Percentiles rank a stretch among this genome's conserved stretches.
Conservation (phyloP, 2,888 invertebrate genomes). For the Drosophila greeni region DNA sequence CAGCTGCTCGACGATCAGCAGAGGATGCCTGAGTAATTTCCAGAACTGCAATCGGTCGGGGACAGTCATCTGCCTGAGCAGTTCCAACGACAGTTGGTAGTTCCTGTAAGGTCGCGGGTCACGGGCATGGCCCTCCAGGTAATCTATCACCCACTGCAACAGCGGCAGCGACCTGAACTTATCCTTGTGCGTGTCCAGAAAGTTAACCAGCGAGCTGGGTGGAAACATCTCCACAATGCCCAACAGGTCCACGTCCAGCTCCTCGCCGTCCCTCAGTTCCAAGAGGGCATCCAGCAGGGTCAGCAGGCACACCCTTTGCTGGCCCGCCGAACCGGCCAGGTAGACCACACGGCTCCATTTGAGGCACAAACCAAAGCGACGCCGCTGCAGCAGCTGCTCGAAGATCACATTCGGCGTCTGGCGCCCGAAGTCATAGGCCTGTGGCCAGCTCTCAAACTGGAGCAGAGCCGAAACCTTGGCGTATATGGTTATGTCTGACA, state of each 20-base stretch:
- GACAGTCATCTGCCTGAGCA: slow-evolving; percentile 82
- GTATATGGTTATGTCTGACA: slow-evolving; percentile 83
- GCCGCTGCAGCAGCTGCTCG: slow-evolving; percentile 70
- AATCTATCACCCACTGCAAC: slow-evolving; percentile 83
- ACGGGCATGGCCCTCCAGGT: slow-evolving; percentile 79
- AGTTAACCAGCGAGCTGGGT: slow-evolving; percentile 81
- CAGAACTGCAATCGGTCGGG: slow-evolving; percentile 82
- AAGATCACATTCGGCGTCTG: slow-evolving; percentile 75
- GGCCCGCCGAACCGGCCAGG: slow-evolving; percentile 64
- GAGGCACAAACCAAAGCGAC: slow-evolving; percentile 81
- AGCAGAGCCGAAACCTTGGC: slow-evolving; percentile 82
- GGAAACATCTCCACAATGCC: slow-evolving; percentile 83
- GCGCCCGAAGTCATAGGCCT: slow-evolving; percentile 80
- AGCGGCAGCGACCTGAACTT: slow-evolving; percentile 83
- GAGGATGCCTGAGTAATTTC: slow-evolving; percentile 84
- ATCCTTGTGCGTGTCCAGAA: slow-evolving; percentile 83
- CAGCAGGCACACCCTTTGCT: slow-evolving; percentile 75
- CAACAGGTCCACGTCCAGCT: slow-evolving; percentile 77
- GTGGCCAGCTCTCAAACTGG: slow-evolving; percentile 82
- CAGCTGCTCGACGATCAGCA: slow-evolving; percentile 89
- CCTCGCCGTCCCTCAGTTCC: slow-evolving; percentile 63
- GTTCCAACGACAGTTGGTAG: slow-evolving; percentile 84
- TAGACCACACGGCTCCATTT: slow-evolving; percentile 84
- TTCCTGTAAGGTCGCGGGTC: slow-evolving; percentile 80
- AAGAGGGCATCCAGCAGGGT: slow-evolving; percentile 69